Percentiles rank a stretch among this genome's conserved stretches.
Evolutionary conservation across 2,797 vertebrate species (phyloP).

Genomic region (Lycodopsis pacificus): DNA sequence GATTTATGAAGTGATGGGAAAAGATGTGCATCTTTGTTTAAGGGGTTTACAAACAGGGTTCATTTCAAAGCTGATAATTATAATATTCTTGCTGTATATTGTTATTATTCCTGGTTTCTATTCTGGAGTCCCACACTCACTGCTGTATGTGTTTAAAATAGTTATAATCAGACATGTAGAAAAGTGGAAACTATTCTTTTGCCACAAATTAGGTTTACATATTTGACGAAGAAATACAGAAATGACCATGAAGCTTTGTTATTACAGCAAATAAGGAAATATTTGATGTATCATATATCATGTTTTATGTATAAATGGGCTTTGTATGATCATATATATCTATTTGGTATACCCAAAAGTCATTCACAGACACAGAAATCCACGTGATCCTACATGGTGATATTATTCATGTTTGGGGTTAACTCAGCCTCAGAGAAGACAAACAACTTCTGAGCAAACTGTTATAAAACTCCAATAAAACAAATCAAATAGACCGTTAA

Average conservation of each 20-base stretch:
- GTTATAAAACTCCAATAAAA: neutral
- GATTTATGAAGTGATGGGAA: slow-evolving; percentile 7
- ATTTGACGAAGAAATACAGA: neutral
- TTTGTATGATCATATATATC: neutral
- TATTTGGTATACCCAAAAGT: neutral
- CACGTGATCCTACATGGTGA: neutral
- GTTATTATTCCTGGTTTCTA: neutral
- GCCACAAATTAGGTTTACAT: neutral
- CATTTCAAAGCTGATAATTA: neutral
- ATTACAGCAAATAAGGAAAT: neutral
- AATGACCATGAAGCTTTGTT: neutral
- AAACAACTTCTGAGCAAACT: neutral
- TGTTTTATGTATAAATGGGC: neutral
- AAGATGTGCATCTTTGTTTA: neutral
- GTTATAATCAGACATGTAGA: neutral
- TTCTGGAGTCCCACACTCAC: neutral
- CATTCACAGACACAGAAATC: neutral
- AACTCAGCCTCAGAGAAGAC: neutral
- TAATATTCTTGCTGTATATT: neutral
- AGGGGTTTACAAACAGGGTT: neutral
- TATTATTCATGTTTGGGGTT: too few species aligned
- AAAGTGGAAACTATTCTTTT: neutral
- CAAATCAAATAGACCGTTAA: neutral
- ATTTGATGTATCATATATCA: neutral
- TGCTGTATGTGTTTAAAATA: neutral